Conservation (phyloP, 2,888 invertebrate genomes). For the Nineta flava region DNA sequence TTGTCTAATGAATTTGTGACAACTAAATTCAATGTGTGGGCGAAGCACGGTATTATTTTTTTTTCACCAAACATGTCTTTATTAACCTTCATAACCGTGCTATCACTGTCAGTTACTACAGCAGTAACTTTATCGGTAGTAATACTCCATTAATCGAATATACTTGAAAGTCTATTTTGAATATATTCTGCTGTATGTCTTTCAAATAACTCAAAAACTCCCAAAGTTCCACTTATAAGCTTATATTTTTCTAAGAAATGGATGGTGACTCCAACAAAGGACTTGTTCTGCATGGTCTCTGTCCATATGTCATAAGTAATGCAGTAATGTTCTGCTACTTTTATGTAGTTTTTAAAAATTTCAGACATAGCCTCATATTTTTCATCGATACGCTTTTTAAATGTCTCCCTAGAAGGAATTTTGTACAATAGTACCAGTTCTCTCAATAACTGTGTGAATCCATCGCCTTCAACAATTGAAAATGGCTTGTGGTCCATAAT, state of each 20-base stretch:
- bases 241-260: neutral
- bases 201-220: neutral
- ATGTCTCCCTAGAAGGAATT: neutral
- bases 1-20: constrained; percentile 2
- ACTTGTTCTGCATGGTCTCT: neutral
- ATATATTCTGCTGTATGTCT: neutral
- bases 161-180: neutral
- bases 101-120: neutral
- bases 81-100: neutral
- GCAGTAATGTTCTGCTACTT: neutral
- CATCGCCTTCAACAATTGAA: constrained; percentile 3
- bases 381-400: neutral
- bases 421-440: neutral
- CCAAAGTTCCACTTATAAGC: neutral
- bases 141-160: neutral
- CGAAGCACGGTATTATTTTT: constrained; percentile 9
- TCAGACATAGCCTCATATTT: neutral
- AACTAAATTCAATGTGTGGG: constrained; percentile 9
- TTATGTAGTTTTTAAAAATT: neutral
- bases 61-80: neutral
- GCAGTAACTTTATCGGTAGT: neutral
- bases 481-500: constrained; percentile 6
- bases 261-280: neutral
- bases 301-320: neutral
- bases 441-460: neutral